Conservation (phyloP, 2,113 vertebrate genomes). For the Plotosus lineatus region DNA sequence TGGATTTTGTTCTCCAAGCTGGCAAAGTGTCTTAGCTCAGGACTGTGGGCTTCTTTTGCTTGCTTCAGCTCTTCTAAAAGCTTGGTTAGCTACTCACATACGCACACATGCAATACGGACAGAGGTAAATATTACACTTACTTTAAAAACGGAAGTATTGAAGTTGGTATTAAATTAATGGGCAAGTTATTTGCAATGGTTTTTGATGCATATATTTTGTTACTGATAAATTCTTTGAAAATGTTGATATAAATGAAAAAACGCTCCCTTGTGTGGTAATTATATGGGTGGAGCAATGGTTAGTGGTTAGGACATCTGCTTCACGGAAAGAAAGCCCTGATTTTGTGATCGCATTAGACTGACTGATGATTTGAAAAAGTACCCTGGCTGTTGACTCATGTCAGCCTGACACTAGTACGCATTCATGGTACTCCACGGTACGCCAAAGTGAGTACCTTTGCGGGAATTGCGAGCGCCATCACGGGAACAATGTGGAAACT, state of each 20-base stretch:
- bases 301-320: too few relatives aligned
- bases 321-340: too few relatives aligned
- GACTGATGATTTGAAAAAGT: too few relatives aligned
- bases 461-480: too few relatives aligned
- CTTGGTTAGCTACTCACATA: constrained; percentile 75
- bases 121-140: neutral
- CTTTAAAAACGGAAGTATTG: neutral
- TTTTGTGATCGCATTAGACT: too few relatives aligned
- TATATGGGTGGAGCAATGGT: too few relatives aligned
- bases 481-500: too few relatives aligned
- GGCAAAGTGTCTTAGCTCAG: constrained; percentile 84
- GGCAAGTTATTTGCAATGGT: neutral
- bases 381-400: too few relatives aligned
- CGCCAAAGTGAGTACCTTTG: too few relatives aligned
- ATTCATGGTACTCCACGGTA: too few relatives aligned
- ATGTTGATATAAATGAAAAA: neutral
- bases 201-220: neutral
- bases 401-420: too few relatives aligned
- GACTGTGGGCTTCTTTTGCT: constrained; percentile 84
- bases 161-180: neutral
- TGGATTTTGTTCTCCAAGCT: constrained; percentile 84
- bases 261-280: neutral
- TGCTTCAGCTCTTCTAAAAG: constrained; percentile 85
- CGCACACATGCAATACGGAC: neutral
- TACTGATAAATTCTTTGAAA: neutral